Evolutionary conservation across 2,888 invertebrate genomes (phyloP).

Genomic region (Pheosia gnoma): DNA sequence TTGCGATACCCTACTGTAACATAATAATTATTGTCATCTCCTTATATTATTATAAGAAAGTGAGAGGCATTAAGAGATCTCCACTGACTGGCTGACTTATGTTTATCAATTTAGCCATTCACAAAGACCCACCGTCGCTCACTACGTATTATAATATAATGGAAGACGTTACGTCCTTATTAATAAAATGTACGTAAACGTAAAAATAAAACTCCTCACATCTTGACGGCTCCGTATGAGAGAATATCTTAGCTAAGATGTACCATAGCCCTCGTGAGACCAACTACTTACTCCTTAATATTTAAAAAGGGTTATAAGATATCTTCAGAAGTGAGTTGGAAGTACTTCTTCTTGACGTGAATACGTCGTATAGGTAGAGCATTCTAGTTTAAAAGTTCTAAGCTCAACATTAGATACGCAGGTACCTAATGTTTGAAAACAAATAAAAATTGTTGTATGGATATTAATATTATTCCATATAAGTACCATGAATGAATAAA

Average conservation of each 20-base stretch:
- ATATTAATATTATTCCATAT: too few relatives aligned
- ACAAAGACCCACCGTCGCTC: conserved; percentile 41
- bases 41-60: background rate
- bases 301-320: conserved; percentile 65
- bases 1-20: too few relatives aligned
- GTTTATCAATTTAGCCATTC: conserved; percentile 57
- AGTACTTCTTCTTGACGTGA: conserved; percentile 53
- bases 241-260: conserved; percentile 68
- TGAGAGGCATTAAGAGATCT: conserved; percentile 13
- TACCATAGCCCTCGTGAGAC: conserved; percentile 61
- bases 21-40: background rate
- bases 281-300: conserved; percentile 71
- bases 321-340: conserved; percentile 71
- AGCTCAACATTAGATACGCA: background rate
- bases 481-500: too few relatives aligned
- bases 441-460: background rate
- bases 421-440: background rate
- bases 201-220: conserved; percentile 74
- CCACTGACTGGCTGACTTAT: conserved; percentile 43
- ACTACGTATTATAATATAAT: conserved; percentile 57
- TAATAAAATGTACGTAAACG: conserved; percentile 74
- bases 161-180: conserved; percentile 57
- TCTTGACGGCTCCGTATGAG: conserved; percentile 68
- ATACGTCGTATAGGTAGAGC: background rate
- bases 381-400: background rate